Base-by-base conservation (phyloP, 1,140 invertebrate genomes). In the Lordiphosa mommai region DNA sequence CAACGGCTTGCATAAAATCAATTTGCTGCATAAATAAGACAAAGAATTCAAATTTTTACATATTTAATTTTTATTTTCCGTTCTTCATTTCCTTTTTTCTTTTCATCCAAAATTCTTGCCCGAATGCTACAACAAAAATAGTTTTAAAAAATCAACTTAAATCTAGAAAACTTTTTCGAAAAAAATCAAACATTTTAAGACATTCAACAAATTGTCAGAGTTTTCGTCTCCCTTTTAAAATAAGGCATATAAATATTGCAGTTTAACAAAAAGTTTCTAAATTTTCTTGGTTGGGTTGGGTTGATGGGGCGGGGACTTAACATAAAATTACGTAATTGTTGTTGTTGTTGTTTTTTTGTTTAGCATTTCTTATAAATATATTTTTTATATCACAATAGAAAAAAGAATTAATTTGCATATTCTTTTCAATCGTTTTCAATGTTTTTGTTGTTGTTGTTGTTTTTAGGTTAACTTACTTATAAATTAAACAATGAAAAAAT, bases 401-500 rank as follows among this genome's bases (percentile, higher is more conserved):
- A 80, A 74, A 80, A 80, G 74, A 80, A 80, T 82, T 74, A 80
- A 80, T 80, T 72, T 61, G 61, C 57, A 67, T 71, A 80, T 80
- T 80, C 74, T 80, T 80, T 80, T 80, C 71, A 74, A 80, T 80
- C 74, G 76, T 70, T 80, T 61, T 64, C 57, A 34, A 58, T 66
- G 47, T 55, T 72, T 61, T 46, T 55, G 40, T 61, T 61, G 38
- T 32, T 37, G 41, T 38, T 67, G 33, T 30, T 16, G 16, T 53
- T 61, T 53, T 47, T 29, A 17, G 30, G 49, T 68, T 61, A 43
- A 36, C 72, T 79, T 77, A 77, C 73, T 77, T 77, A 77, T 80
- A 80, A 80, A 82, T 80, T 82, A 80, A 80, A 80, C 76, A 80
- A 80, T 82, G 59, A 80, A 82, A 69, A 80, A 80, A 80, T 82